phyloP scores from a whole-genome alignment of 2,888 invertebrate genomes.

The Allophyes oxyacanthae region DNA sequence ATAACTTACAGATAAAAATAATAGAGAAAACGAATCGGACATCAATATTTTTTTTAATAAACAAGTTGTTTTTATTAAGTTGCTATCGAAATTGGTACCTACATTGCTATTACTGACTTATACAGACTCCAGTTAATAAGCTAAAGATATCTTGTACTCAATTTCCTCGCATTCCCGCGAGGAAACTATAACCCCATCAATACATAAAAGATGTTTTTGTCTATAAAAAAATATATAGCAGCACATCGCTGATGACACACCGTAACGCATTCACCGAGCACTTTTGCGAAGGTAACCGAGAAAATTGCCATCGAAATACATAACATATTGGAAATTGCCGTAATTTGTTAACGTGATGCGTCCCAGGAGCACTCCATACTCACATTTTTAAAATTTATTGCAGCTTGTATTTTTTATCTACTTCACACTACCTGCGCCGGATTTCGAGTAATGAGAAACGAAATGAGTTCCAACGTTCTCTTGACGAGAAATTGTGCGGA shows the following conservation, averaged over 20 bases:
- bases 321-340: conserved; percentile 76
- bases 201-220: conserved; percentile 1
- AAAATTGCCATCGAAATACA: conserved; percentile 75
- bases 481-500: conserved; percentile 47
- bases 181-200: conserved; percentile 1
- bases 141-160: conserved; percentile 1
- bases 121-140: no score
- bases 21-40: no score
- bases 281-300: conserved; percentile 34
- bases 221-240: conserved; percentile 19
- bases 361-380: conserved; percentile 62
- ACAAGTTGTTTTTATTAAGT: no score
- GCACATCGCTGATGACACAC: conserved; percentile 37
- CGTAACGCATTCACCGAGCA: conserved; percentile 32
- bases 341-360: conserved; percentile 77
- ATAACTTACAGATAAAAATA: no score
- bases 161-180: conserved; percentile 9
- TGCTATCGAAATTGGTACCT: no score
- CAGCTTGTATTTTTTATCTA: conserved; percentile 59
- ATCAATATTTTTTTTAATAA: no score
- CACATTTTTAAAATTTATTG: conserved; percentile 63
- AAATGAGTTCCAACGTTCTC: conserved; percentile 55
- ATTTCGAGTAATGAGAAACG: conserved; percentile 60
- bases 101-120: no score
- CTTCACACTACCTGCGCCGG: conserved; percentile 51